Evolutionary conservation across 2,797 vertebrate species (phyloP).

Genomic region (Chromobotia macracanthus): DNA sequence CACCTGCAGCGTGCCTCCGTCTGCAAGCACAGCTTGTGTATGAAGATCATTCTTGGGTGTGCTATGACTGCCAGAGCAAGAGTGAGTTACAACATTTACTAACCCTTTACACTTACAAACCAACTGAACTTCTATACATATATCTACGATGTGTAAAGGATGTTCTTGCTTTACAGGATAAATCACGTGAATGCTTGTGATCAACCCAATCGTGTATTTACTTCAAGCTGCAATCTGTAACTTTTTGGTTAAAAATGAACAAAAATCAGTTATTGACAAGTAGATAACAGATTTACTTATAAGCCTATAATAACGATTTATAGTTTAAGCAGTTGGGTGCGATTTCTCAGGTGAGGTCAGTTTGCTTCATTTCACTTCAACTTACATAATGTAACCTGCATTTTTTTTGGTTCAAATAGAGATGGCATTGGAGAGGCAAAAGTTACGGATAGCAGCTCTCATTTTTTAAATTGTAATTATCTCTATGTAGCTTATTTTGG

Average conservation of each 20-base stretch:
- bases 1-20: conserved; percentile 72
- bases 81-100: conserved; percentile 71
- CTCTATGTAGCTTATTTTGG: neutral
- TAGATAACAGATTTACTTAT: too few relatives aligned
- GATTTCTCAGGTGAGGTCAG: too few relatives aligned
- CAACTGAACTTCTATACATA: neutral
- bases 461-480: neutral
- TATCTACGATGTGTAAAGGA: neutral
- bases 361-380: too few relatives aligned
- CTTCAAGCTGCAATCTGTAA: too few relatives aligned
- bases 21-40: conserved; percentile 76
- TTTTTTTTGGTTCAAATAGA: too few relatives aligned
- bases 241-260: too few relatives aligned
- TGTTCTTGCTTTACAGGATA: neutral
- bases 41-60: conserved; percentile 69
- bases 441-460: neutral
- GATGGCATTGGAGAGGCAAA: too few relatives aligned
- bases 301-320: too few relatives aligned
- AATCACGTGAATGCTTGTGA: too few relatives aligned
- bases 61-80: conserved; percentile 77
- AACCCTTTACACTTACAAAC: neutral
- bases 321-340: too few relatives aligned
- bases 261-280: too few relatives aligned
- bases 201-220: neutral
- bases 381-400: too few relatives aligned